phyloP scores from a whole-genome alignment of 2,888 invertebrate species.

The Scaeva pyrastri region DNA sequence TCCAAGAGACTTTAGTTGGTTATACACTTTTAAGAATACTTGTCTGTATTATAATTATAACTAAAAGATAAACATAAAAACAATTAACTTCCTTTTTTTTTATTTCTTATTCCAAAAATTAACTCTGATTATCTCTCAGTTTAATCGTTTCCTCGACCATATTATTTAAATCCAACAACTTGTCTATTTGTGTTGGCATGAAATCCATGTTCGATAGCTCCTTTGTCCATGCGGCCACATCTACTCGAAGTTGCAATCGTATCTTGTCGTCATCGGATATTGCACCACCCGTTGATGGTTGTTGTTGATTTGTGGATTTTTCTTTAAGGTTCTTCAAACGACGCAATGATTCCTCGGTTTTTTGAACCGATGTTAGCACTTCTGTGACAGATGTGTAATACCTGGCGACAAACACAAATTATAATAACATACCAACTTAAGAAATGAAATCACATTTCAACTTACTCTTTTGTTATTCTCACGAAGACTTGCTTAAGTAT shows the following conservation, averaged over 20 bases:
- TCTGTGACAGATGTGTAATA: slow-evolving; percentile 92
- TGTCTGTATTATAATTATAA: slow-evolving; percentile 12
- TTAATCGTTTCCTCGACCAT: slow-evolving; percentile 87
- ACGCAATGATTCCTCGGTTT: slow-evolving; percentile 96
- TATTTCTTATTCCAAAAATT: neutral
- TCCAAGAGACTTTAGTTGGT: too few species aligned
- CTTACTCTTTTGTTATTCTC: slow-evolving; percentile 86
- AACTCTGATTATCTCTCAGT: slow-evolving; percentile 79
- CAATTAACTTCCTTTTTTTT: slow-evolving; percentile 1
- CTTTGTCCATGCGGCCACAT: slow-evolving; percentile 90
- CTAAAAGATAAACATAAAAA: slow-evolving; percentile 38
- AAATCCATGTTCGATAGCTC: slow-evolving; percentile 86
- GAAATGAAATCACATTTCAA: slow-evolving; percentile 74
- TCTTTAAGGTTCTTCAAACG: slow-evolving; percentile 94
- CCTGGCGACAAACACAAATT: slow-evolving; percentile 83
- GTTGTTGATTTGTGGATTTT: slow-evolving; percentile 82
- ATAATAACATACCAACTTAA: neutral
- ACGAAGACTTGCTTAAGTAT: slow-evolving; percentile 83
- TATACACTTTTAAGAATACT: neutral
- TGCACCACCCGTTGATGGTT: slow-evolving; percentile 80
- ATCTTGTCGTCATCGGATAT: slow-evolving; percentile 97
- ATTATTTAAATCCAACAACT: slow-evolving; percentile 86
- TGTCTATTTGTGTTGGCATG: slow-evolving; percentile 86
- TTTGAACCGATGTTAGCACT: slow-evolving; percentile 96
- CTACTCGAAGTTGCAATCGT: slow-evolving; percentile 93